Evolutionary conservation across 1,140 invertebrate species (phyloP), one percentile per base, ranked within the genome.

Genomic region (Laupala kohalensis): DNA sequence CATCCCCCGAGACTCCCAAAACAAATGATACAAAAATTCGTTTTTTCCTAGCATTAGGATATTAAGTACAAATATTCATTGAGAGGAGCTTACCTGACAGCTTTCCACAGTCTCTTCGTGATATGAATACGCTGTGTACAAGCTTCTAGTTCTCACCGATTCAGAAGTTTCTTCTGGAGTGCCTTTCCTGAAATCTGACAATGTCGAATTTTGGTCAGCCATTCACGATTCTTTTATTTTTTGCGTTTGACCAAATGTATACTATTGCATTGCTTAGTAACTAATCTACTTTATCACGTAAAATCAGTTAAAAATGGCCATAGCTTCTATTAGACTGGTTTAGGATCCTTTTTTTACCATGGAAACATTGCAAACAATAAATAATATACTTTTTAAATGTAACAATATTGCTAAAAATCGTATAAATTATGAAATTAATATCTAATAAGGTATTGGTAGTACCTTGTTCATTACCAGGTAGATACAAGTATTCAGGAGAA

Each of bases 71-170:
- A n/a, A n/a, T n/a, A n/a, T n/a, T n/a, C n/a, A n/a, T n/a, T n/a
- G n/a, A n/a, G n/a, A n/a, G n/a, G n/a, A n/a, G 19, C 37, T 19
- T 53, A 53, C 37, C 19, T 53, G 37, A 53, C 37, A 53, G 19
- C 37, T 53, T 53, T 53, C 76, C 37, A 81, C 78, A 23, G 77
- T 65, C 19, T 78, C 75, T 25, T 75, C 75, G 67, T 80, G 78
- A 77, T 80, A 81, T 72, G 76, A 79, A 63, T 81, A 79, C 0
- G 78, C 73, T 3, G 79, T 78, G 25, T 79, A 81, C 19, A 81
- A 77, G 26, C 80, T 81, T 72, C 80, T 77, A 9, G 78, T 78
- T 71, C 80, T 76, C 76, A 80, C 64, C 27, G 65, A 70, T 63
- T 68, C 67, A 62, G 28, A 70, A 15, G 37, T 70, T 6, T 30